These are phyloP conservation scores for Acleris holmiana DNA, from an alignment of 2,888 invertebrate genomes.

Conservation along the genomic window DNA sequence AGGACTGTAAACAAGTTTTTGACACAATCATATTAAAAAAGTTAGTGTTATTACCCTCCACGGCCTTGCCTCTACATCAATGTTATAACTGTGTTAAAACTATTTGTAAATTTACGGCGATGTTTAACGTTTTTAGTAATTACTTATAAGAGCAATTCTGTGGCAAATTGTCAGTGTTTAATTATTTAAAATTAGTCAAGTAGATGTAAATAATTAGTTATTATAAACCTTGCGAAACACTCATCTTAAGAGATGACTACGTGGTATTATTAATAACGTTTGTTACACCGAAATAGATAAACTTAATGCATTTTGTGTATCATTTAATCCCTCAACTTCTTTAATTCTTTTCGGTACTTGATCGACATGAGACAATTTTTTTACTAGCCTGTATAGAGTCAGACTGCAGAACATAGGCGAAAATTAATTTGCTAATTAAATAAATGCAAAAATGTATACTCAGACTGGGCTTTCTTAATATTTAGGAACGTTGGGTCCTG, in stretches of 20 bases:
- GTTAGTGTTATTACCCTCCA: neutral
- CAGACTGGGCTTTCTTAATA: slow-evolving; percentile 4
- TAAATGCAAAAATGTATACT: slow-evolving; percentile 27
- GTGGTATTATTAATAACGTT: slow-evolving; percentile 71
- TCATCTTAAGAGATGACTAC: slow-evolving; percentile 71
- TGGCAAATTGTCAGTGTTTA: slow-evolving; percentile 22
- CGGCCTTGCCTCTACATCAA: slow-evolving; percentile 14
- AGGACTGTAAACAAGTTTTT: no score
- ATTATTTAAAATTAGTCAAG: slow-evolving; percentile 24
- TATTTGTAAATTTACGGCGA: slow-evolving; percentile 17
- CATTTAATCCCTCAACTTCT: slow-evolving; percentile 9
- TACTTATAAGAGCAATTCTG: slow-evolving; percentile 23
- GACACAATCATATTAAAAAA: no score
- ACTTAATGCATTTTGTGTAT: slow-evolving; percentile 52
- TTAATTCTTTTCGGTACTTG: no score
- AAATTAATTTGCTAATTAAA: no score
- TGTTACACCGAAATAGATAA: slow-evolving; percentile 83
- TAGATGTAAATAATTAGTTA: slow-evolving; percentile 59
- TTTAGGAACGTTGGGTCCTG: no score
- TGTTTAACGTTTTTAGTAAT: slow-evolving; percentile 30
- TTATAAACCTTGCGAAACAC: slow-evolving; percentile 55
- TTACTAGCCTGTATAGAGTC: no score
- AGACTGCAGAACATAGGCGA: no score
- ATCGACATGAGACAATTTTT: no score
- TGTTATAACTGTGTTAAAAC: slow-evolving; percentile 5